Base-by-base conservation (phyloP, 2,113 vertebrate species). In the Halcyon malimbica region DNA sequence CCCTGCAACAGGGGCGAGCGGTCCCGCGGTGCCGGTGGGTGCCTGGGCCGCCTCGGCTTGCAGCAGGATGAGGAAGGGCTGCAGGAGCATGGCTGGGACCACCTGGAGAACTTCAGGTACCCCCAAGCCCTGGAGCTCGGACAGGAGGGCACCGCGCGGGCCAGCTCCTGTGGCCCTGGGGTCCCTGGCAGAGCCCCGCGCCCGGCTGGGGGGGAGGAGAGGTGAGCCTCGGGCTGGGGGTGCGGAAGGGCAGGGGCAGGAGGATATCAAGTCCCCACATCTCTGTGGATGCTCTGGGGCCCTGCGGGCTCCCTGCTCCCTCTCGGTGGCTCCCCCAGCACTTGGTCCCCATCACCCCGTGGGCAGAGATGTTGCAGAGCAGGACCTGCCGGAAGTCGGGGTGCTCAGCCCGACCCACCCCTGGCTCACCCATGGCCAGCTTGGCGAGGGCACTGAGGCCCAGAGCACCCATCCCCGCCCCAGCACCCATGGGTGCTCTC, bases 91-190 rank as follows among this genome's bases (percentile, higher is more conserved):
- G 96, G 98, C 96, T 98, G 98, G 98, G 97, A 98, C 82, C 98
- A 98, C 90, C 91, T 98, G 74, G 97, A 98, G 93, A 97, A 97
- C 71, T 98, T 98, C 97, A 98, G 98, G 98, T 98, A 95, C n/a
- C 41, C 79, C 9, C 70, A 76, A 20, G 6, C 19, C 35, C 78
- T 16, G 14, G 69, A 81, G 35, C 46, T 62, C 1, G 3, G 54
- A 46, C 51, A 41, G 10, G n/a, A 50, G 29, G 20, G 12, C 67
- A 44, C 31, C 0, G 2, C 25, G 11, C 13, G 2, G 39, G 24
- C 16, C 56, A 60, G 63, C 21, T 50, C 44, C 28, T 28, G 41
- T 41, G 39, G 39, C 28, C 63, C 28, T 1, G 1, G 21, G 15
- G 31, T 69, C 62, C 67, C 87, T n/a, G 39, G 39, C 16, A 63